A percentile compares a stretch with the other conserved stretches of the same genome.
These are phyloP conservation scores for Meda fulgida DNA, from an alignment of 2,797 vertebrate genomes.

Conservation along the genomic window DNA sequence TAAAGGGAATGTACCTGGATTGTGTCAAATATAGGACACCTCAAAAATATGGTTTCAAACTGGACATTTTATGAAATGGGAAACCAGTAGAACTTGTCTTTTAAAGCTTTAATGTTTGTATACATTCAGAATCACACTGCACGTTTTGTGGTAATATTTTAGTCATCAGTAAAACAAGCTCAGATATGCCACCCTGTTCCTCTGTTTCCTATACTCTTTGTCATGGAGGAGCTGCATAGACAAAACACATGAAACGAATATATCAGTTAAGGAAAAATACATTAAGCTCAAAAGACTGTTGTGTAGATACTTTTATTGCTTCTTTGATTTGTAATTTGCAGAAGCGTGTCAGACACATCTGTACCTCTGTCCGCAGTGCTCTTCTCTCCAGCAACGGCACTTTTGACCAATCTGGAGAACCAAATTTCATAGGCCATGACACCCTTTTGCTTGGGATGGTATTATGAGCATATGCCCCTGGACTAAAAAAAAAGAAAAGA, in stretches of 20 bases:
- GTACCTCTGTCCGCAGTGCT: slow-evolving; percentile 79
- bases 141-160: background rate
- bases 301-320: too few relatives aligned
- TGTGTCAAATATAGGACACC: background rate
- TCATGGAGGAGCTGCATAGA: slow-evolving; percentile 77
- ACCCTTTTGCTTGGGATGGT: slow-evolving; percentile 69
- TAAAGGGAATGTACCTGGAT: background rate
- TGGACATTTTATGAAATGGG: background rate
- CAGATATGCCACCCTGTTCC: slow-evolving; percentile 82
- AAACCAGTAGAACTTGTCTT: background rate
- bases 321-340: too few relatives aligned
- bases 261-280: background rate
- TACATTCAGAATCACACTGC: background rate
- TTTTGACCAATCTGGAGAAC: slow-evolving; percentile 84
- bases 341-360: background rate
- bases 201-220: slow-evolving; percentile 77
- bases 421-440: slow-evolving; percentile 87
- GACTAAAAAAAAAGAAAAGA: slow-evolving; percentile 69
- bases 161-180: slow-evolving; percentile 71
- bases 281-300: background rate
- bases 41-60: background rate
- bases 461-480: slow-evolving; percentile 76
- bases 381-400: slow-evolving; percentile 73
- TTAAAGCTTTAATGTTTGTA: background rate
- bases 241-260: slow-evolving; percentile 28